These are phyloP conservation scores for Anthophora plumipes DNA, from an alignment of 2,888 invertebrate genomes.

Conservation along the genomic window DNA sequence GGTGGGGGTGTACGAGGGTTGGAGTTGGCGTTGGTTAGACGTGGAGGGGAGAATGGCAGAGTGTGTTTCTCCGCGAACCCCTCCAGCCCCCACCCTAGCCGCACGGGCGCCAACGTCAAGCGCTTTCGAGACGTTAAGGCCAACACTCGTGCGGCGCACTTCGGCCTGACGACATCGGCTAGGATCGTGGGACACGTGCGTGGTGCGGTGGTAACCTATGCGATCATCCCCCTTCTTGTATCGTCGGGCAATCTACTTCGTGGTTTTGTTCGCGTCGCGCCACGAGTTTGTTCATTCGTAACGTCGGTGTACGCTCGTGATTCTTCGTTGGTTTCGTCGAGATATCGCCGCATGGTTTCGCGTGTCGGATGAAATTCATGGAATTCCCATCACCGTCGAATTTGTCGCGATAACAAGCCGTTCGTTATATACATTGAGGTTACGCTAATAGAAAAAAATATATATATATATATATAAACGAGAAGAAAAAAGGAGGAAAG, in stretches of 20 bases:
- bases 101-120: slow-evolving; percentile 77
- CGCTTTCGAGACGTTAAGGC: slow-evolving; percentile 78
- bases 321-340: no score
- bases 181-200: slow-evolving; percentile 66
- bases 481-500: neutral
- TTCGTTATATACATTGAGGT: no score
- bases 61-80: slow-evolving; percentile 63
- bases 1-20: slow-evolving; percentile 59
- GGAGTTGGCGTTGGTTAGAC: slow-evolving; percentile 52
- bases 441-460: no score
- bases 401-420: neutral
- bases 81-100: slow-evolving; percentile 61
- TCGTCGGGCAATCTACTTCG: slow-evolving; percentile 8
- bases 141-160: slow-evolving; percentile 83
- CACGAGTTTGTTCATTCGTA: neutral
- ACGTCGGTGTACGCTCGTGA: neutral
- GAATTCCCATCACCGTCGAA: neutral
- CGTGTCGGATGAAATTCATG: neutral
- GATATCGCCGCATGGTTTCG: neutral
- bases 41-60: slow-evolving; percentile 44
- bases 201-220: neutral
- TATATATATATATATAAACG: no score
- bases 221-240: slow-evolving; percentile 15
- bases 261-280: slow-evolving; percentile 16
- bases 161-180: slow-evolving; percentile 80